phyloP scores from a whole-genome alignment of 2,797 vertebrate genomes.

The Acomys russatus region DNA sequence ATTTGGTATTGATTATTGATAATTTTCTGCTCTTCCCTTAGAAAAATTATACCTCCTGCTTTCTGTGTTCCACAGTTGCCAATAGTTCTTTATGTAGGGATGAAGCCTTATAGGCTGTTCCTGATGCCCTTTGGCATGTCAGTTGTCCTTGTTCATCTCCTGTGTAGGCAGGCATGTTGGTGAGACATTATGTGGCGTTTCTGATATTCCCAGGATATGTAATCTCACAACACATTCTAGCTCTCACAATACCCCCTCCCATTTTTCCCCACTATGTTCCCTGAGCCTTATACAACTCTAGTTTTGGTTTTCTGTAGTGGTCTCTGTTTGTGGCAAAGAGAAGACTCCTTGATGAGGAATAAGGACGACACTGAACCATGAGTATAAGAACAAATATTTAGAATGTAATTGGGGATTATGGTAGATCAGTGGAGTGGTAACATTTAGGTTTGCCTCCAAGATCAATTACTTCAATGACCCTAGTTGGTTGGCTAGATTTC shows the following conservation, averaged over 20 bases:
- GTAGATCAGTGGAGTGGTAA: neutral
- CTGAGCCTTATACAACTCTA: neutral
- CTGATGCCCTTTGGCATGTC: neutral
- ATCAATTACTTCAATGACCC: neutral
- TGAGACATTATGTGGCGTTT: neutral
- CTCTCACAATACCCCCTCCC: too few relatives aligned
- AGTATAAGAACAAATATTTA: neutral
- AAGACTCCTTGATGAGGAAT: neutral
- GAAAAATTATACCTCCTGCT: neutral
- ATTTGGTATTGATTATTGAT: neutral
- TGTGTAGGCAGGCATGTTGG: neutral
- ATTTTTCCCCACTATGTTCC: too few relatives aligned
- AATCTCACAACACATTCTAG: neutral
- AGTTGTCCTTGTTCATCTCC: neutral
- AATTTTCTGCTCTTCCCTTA: neutral
- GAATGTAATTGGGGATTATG: neutral
- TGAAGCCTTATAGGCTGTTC: neutral
- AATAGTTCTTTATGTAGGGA: neutral
- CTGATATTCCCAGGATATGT: neutral
- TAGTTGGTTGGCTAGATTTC: neutral
- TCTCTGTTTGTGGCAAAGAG: neutral
- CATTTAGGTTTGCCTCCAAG: neutral
- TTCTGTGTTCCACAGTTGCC: neutral
- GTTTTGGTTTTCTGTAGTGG: neutral
- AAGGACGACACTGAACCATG: too few relatives aligned